phyloP scores from a whole-genome alignment of 2,797 vertebrate genomes.

The Pogonophryne albipinna region DNA sequence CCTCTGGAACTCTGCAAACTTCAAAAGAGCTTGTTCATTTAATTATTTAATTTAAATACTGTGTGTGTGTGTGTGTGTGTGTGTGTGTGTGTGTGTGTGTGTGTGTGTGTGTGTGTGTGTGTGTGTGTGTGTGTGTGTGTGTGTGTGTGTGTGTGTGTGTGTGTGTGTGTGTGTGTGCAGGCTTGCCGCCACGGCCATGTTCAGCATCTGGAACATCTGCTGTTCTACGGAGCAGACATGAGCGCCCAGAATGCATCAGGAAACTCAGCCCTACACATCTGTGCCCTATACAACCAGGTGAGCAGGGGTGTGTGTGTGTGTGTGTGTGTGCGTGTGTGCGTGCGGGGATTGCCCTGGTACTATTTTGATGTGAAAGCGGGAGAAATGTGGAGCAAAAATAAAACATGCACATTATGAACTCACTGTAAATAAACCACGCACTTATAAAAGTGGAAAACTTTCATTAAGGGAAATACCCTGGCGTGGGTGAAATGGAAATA shows the following conservation, averaged over 20 bases:
- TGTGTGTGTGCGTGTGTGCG: conserved; percentile 2
- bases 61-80: background rate
- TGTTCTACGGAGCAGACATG: conserved; percentile 96
- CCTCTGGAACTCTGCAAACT: too few relatives aligned
- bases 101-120: background rate
- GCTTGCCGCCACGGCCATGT: conserved; percentile 94
- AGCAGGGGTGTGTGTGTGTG: conserved; percentile 52
- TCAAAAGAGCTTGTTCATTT: too few relatives aligned
- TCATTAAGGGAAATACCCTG: background rate
- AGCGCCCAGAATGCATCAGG: conserved; percentile 95
- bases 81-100: too few relatives aligned
- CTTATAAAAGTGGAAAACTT: background rate
- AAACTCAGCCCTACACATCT: conserved; percentile 95
- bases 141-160: too few relatives aligned
- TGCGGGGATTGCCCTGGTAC: conserved; percentile 11
- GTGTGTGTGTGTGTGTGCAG: conserved; percentile 70
- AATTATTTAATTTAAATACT: too few relatives aligned
- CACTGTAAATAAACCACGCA: background rate
- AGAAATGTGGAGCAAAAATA: conserved; percentile 15
- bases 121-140: background rate
- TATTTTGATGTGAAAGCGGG: conserved; percentile 13
- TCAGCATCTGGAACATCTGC: conserved; percentile 95
- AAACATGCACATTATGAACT: background rate
- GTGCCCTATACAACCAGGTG: conserved; percentile 98
- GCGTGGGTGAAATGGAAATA: background rate